phyloP scores from a whole-genome alignment of 2,797 vertebrate species.

The Macroramphosus scolopax region DNA sequence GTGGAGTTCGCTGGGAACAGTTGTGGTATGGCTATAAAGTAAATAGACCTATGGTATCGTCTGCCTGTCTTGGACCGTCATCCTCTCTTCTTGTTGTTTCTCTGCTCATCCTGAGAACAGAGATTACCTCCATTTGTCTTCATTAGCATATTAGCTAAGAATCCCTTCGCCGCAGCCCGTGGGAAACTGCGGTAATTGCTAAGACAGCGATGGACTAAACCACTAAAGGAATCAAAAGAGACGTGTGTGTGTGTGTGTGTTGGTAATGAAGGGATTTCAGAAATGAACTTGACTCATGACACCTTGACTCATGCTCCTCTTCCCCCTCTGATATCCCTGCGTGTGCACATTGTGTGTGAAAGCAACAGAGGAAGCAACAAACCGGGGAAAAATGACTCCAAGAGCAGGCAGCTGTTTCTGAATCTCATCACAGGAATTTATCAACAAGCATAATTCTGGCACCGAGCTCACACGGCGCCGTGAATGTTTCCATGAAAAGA shows the following conservation, averaged over 20 bases:
- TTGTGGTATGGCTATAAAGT: conserved; percentile 1
- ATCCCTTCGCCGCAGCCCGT: conserved; percentile 62
- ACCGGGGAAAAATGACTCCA: conserved; percentile 45
- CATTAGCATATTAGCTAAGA: conserved; percentile 80
- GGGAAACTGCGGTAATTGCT: conserved; percentile 74
- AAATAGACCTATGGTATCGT: conserved; percentile 20
- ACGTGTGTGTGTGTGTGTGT: conserved; percentile 21
- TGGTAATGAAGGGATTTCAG: conserved; percentile 44
- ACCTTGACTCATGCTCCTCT: conserved; percentile 51
- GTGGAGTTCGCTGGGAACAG: neutral
- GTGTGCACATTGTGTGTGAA: neutral
- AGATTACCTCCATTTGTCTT: conserved; percentile 80
- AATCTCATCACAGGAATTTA: conserved; percentile 58
- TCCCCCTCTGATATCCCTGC: conserved; percentile 10
- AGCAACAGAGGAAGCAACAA: conserved; percentile 41
- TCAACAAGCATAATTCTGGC: conserved; percentile 46
- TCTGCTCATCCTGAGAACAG: conserved; percentile 58
- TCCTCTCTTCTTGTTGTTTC: conserved; percentile 24
- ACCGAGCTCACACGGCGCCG: conserved; percentile 25
- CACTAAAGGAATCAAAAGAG: conserved; percentile 56
- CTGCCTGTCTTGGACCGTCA: conserved; percentile 29
- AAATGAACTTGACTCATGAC: conserved; percentile 44
- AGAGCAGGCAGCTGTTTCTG: conserved; percentile 57
- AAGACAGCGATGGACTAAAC: conserved; percentile 69
- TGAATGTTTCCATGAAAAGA: conserved; percentile 52